Conservation (phyloP, 1,140 invertebrate species). For the Gryon sp. region DNA sequence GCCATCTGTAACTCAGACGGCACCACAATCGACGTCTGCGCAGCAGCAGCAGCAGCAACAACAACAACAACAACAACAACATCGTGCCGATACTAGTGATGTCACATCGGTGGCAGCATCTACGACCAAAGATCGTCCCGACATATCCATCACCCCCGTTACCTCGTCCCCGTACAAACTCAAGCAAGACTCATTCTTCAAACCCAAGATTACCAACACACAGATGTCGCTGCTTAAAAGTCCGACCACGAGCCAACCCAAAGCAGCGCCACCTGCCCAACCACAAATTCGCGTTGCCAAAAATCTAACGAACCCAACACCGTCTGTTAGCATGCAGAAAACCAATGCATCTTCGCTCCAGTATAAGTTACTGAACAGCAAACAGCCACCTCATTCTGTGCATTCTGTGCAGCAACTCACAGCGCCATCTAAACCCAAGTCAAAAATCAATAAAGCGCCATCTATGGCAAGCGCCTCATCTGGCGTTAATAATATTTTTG, state of each 20-base stretch:
- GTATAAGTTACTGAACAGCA: constrained; percentile 73
- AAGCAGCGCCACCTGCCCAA: constrained; percentile 13
- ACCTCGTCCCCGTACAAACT: constrained; percentile 61
- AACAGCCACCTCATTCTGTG: constrained; percentile 62
- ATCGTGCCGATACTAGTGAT: constrained; percentile 19
- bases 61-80: too few relatives aligned
- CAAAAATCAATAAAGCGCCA: constrained; percentile 53
- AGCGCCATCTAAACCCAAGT: constrained; percentile 51
- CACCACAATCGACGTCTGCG: neutral
- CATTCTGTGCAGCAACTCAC: constrained; percentile 17
- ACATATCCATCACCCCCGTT: constrained; percentile 76
- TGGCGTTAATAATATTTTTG: constrained; percentile 10
- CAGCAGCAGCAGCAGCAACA: too few relatives aligned
- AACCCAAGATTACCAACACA: constrained; percentile 34
- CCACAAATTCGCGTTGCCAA: constrained; percentile 73
- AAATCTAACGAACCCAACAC: constrained; percentile 59
- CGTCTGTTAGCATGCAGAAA: constrained; percentile 14
- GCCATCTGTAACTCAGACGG: neutral
- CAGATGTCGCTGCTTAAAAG: constrained; percentile 72
- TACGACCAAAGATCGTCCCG: constrained; percentile 70
- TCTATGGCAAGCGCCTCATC: neutral
- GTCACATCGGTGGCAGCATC: constrained; percentile 33
- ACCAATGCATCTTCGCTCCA: constrained; percentile 65
- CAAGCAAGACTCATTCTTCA: constrained; percentile 50
- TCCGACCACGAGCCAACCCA: constrained; percentile 51